Conservation (phyloP, 2,888 invertebrate species). For the Crocallis elinguaria region DNA sequence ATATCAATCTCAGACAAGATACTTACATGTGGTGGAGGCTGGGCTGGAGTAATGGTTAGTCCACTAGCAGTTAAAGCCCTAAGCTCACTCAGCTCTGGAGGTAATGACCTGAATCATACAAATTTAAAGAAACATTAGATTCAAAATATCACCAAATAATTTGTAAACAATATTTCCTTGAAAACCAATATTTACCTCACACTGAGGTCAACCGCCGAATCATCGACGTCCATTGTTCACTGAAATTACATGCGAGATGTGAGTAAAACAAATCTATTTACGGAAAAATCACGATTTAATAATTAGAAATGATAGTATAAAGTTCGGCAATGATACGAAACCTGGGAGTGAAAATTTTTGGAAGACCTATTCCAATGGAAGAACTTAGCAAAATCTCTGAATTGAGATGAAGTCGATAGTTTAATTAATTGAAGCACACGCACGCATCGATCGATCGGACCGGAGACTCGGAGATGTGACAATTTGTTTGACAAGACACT, state of each 20-base stretch:
- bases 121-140: conserved; percentile 6
- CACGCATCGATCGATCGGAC: conserved; percentile 61
- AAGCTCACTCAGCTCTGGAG: conserved; percentile 83
- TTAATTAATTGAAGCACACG: conserved; percentile 53
- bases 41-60: conserved; percentile 86
- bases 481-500: conserved; percentile 48
- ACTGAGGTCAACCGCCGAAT: conserved; percentile 95
- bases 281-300: conserved; percentile 24
- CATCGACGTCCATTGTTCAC: conserved; percentile 93
- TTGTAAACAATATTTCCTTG: conserved; percentile 21
- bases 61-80: conserved; percentile 86
- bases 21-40: conserved; percentile 83
- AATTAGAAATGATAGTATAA: neutral
- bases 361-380: neutral
- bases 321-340: neutral
- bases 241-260: conserved; percentile 54
- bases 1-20: conserved; percentile 8
- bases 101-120: conserved; percentile 66
- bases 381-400: neutral
- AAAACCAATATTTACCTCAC: conserved; percentile 85
- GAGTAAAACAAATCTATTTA: conserved; percentile 45
- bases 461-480: conserved; percentile 49
- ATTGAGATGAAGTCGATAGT: conserved; percentile 23
- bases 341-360: too few species aligned
- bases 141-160: conserved; percentile 32